Conservation (phyloP, 2,888 invertebrate species). For the Ichneumon xanthorius region DNA sequence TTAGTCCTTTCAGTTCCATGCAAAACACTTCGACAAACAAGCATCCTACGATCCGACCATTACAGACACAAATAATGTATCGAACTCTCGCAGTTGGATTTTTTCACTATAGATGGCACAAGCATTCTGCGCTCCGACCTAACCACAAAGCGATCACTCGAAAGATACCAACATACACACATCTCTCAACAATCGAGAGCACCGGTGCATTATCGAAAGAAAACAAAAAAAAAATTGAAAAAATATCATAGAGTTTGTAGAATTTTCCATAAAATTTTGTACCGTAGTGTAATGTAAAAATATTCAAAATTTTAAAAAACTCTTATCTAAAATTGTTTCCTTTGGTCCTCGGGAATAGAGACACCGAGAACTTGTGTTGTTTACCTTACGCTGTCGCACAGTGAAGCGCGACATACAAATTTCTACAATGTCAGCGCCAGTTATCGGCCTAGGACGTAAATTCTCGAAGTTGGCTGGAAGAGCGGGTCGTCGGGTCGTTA, state of each 20-base stretch:
- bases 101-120: slow-evolving; percentile 37
- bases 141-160: slow-evolving; percentile 45
- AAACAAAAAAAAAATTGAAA: slow-evolving; percentile 4
- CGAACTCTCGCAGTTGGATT: slow-evolving; percentile 17
- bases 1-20: background rate
- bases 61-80: background rate
- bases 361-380: background rate
- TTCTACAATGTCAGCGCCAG: slow-evolving; percentile 1
- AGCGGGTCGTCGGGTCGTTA: slow-evolving; percentile 89
- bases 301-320: background rate
- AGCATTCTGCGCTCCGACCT: slow-evolving; percentile 3
- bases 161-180: background rate
- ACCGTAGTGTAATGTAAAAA: background rate
- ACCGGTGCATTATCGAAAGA: background rate
- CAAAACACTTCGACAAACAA: background rate
- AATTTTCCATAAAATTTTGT: background rate
- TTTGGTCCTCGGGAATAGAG: background rate
- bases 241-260: background rate
- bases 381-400: background rate
- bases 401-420: background rate
- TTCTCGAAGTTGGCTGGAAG: slow-evolving; percentile 50
- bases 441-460: slow-evolving; percentile 24
- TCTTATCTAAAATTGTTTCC: background rate
- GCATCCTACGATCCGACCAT: background rate
- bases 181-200: slow-evolving; percentile 4